These are phyloP conservation scores for Acromyrmex heyeri DNA, from an alignment of 1,140 invertebrate species.

Conservation along the genomic window DNA sequence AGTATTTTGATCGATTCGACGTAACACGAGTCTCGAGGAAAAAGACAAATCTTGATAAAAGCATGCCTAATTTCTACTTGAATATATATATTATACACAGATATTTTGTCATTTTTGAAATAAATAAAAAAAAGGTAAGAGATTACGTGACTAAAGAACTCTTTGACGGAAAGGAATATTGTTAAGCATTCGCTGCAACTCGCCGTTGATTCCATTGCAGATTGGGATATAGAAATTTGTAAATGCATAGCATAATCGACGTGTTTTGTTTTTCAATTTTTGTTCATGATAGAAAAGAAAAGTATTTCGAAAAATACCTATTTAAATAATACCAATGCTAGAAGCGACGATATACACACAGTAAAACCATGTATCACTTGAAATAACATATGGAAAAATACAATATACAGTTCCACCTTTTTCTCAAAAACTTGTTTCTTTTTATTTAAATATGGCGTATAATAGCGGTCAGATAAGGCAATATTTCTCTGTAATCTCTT, in stretches of 20 bases:
- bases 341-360: background rate
- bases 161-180: conserved; percentile 7
- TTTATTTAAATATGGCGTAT: background rate
- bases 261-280: conserved; percentile 1
- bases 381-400: conserved; percentile 12
- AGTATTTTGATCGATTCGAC: conserved; percentile 14
- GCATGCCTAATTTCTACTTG: conserved; percentile 13
- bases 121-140: conserved; percentile 36
- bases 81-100: background rate
- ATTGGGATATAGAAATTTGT: background rate
- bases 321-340: conserved; percentile 24
- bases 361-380: background rate
- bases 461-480: background rate
- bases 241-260: conserved; percentile 5
- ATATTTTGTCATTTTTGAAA: conserved; percentile 16
- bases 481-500: conserved; percentile 59
- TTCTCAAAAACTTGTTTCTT: conserved; percentile 27
- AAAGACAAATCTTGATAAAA: conserved; percentile 21
- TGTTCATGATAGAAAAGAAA: conserved; percentile 9
- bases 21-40: conserved; percentile 26
- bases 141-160: conserved; percentile 52
- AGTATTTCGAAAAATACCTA: conserved; percentile 17
- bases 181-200: conserved; percentile 8
- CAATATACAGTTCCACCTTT: background rate
- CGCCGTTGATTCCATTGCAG: conserved; percentile 5